Conservation (phyloP, 2,113 vertebrate genomes). For the Galemys pyrenaicus region DNA sequence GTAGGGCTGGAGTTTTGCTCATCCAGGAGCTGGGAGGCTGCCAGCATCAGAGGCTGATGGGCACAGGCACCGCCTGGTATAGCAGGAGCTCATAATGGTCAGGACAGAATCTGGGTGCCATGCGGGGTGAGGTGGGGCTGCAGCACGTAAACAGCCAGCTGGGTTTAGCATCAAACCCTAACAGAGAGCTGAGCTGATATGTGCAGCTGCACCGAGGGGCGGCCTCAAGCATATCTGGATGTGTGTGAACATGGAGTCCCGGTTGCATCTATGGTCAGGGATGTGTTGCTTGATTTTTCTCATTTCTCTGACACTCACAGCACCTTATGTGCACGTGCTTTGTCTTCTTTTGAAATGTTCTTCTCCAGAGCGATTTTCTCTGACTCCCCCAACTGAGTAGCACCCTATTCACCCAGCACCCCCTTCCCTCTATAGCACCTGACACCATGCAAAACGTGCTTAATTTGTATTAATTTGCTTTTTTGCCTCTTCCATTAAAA, state of each 20-base stretch:
- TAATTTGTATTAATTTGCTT: not conserved
- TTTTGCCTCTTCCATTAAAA: not conserved
- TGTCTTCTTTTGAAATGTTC: not conserved
- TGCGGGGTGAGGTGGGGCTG: fast-evolving
- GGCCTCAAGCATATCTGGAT: not conserved
- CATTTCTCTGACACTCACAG: not conserved
- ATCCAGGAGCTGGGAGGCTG: not conserved
- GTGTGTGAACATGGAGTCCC: not conserved
- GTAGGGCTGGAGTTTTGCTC: not conserved
- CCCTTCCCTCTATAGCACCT: not conserved
- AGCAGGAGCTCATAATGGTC: not conserved
- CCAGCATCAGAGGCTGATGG: not conserved
- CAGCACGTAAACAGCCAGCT: not conserved
- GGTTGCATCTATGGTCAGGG: not conserved
- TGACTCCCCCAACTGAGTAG: not conserved
- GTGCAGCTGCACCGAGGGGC: fast-evolving
- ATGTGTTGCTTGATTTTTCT: not conserved
- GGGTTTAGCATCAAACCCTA: not conserved
- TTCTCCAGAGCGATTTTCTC: not conserved
- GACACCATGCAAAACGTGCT: not conserved
- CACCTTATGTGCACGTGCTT: not conserved
- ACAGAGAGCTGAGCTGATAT: not conserved
- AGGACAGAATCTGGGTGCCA: not conserved
- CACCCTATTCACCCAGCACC: fast-evolving
- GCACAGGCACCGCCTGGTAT: not conserved